Percentiles rank a stretch among this genome's conserved stretches.
Evolutionary conservation across 2,888 invertebrate species (phyloP).

Genomic region (Acanthococcus lagerstroemiae): DNA sequence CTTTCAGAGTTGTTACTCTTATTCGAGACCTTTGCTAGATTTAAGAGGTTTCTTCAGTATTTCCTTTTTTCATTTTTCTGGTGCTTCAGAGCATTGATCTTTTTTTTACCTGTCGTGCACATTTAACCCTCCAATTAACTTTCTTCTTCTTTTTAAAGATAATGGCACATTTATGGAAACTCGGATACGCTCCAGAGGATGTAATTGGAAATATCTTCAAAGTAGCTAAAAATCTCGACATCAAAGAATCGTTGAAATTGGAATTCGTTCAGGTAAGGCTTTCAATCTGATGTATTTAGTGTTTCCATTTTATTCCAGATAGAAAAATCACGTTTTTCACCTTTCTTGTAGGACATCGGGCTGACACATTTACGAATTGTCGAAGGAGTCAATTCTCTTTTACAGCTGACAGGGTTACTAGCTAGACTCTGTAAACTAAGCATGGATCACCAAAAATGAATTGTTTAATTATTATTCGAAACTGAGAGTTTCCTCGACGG

Average conservation of each 20-base stretch:
- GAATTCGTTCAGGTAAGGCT: slow-evolving; percentile 62
- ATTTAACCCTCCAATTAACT: slow-evolving; percentile 15
- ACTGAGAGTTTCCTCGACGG: slow-evolving; percentile 35
- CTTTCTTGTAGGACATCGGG: slow-evolving; percentile 65
- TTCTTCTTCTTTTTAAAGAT: slow-evolving; percentile 46
- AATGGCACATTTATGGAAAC: slow-evolving; percentile 76
- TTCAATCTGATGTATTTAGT: slow-evolving; percentile 10
- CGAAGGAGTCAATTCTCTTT: slow-evolving; percentile 73
- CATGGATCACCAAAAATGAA: neutral
- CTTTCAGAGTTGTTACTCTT: no score
- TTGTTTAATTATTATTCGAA: neutral
- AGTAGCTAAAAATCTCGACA: slow-evolving; percentile 76
- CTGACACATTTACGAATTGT: slow-evolving; percentile 80
- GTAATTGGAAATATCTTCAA: slow-evolving; percentile 90
- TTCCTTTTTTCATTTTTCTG: neutral
- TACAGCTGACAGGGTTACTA: slow-evolving; percentile 84
- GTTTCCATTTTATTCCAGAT: slow-evolving; percentile 29
- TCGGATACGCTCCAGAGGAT: slow-evolving; percentile 95
- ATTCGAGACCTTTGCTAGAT: no score
- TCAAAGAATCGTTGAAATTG: slow-evolving; percentile 71
- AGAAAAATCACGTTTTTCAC: neutral
- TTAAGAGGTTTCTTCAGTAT: neutral
- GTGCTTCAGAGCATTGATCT: neutral
- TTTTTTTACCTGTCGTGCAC: neutral
- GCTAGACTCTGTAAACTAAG: slow-evolving; percentile 60